Evolutionary conservation across 2,797 vertebrate species (phyloP).

Genomic region (Rhinoraja longicauda): DNA sequence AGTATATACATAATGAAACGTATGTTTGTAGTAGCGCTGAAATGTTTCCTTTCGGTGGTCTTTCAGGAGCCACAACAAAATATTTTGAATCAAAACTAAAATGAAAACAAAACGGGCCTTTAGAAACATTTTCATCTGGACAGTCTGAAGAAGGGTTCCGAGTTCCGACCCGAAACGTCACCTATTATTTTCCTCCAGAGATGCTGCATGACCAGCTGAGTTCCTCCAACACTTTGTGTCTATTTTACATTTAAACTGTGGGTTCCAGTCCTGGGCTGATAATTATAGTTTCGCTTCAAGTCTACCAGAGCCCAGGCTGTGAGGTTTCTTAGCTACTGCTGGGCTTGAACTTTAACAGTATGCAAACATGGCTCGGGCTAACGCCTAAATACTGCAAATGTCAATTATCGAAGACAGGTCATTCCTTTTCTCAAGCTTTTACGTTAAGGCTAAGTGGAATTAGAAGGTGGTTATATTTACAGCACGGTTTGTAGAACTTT

Average conservation of each 20-base stretch:
- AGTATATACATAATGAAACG: not conserved
- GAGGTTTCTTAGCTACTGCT: too few species aligned
- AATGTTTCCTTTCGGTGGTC: not conserved
- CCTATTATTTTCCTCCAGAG: too few species aligned
- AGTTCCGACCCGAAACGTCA: too few species aligned
- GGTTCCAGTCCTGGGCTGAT: not conserved
- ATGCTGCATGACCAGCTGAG: too few species aligned
- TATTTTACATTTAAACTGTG: not conserved
- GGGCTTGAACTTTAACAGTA: not conserved
- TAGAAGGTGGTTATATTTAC: not conserved
- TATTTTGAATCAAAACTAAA: not conserved
- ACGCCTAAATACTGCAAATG: not conserved
- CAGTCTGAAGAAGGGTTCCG: too few species aligned
- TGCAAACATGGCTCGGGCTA: too few species aligned
- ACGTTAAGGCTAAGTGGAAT: not conserved
- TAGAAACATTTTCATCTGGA: not conserved
- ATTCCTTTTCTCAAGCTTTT: not conserved
- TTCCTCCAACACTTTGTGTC: too few species aligned
- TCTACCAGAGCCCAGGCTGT: not conserved
- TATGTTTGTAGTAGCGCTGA: not conserved
- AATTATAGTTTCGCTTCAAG: not conserved
- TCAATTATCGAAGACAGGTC: not conserved
- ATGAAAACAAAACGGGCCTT: not conserved
- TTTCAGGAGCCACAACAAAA: not conserved
- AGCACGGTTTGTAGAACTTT: too few species aligned